Conservation (phyloP, 2,113 vertebrate genomes). For the Colaptes auratus region DNA sequence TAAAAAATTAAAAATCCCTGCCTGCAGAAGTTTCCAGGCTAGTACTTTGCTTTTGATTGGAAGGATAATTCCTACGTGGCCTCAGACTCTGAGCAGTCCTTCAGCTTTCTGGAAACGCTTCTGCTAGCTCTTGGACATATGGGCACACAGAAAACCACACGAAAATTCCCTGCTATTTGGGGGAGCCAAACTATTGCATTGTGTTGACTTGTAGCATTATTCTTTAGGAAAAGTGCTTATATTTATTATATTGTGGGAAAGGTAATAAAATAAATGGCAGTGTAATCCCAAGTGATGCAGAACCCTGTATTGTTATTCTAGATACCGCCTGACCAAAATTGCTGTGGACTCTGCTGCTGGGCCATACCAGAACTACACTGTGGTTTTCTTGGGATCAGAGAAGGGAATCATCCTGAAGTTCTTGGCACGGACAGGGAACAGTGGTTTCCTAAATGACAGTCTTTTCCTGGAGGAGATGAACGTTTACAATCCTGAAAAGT, state of each 20-base stretch:
- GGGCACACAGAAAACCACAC: background rate
- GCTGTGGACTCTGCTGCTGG: constrained; percentile 91
- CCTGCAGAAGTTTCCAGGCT: background rate
- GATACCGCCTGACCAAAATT: constrained; percentile 96
- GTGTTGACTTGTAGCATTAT: background rate
- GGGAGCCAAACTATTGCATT: background rate
- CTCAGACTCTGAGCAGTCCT: background rate
- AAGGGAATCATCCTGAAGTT: constrained; percentile 97
- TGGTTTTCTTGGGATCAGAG: constrained; percentile 97
- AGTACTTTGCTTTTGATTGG: background rate
- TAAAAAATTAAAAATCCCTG: background rate
- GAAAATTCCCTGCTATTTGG: background rate
- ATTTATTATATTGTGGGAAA: background rate
- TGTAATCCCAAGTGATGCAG: constrained; percentile 1
- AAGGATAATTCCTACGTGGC: background rate
- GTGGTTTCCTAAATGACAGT: constrained; percentile 93
- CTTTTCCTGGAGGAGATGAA: constrained; percentile 97
- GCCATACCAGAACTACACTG: constrained; percentile 90
- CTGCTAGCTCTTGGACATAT: background rate
- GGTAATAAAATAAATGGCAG: background rate
- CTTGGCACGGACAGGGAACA: constrained; percentile 89
- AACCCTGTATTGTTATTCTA: constrained; percentile 70
- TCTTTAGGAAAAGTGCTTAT: background rate
- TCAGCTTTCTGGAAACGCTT: background rate
- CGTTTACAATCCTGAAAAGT: constrained; percentile 97